Conservation (phyloP, 1,140 invertebrate species). For the Neodiprion lecontei region DNA sequence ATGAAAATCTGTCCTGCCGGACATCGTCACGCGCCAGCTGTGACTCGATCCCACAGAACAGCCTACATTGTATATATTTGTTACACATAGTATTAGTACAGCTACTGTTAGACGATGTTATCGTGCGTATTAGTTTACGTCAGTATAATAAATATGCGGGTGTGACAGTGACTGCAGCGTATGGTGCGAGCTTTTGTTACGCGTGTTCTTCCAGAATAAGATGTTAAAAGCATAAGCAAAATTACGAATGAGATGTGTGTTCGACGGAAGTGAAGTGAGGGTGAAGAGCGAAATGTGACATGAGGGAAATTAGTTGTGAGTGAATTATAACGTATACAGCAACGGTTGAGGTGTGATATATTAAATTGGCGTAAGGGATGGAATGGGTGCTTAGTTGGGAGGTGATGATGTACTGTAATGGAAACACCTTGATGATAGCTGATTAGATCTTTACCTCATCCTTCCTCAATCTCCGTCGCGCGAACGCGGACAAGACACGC, state of each 20-base stretch:
- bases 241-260: background rate
- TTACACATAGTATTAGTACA: background rate
- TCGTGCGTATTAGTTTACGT: background rate
- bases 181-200: background rate
- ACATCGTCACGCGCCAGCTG: background rate
- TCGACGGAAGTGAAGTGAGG: background rate
- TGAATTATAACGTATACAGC: background rate
- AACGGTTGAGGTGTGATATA: no score
- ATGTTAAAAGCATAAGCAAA: background rate
- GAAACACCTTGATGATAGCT: conserved; percentile 63
- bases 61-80: background rate
- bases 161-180: background rate
- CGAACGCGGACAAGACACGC: conserved; percentile 20
- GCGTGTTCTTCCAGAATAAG: background rate
- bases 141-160: background rate
- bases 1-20: background rate
- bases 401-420: conserved; percentile 35
- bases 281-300: background rate
- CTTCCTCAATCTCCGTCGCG: conserved; percentile 24
- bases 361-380: background rate
- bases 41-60: background rate
- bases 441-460: conserved; percentile 35
- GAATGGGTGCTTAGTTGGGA: conserved; percentile 15
- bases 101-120: background rate
- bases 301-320: background rate